Percentiles rank a stretch among this genome's conserved stretches.
Evolutionary conservation across 2,888 invertebrate species (phyloP).

Genomic region (Limnephilus auricula): DNA sequence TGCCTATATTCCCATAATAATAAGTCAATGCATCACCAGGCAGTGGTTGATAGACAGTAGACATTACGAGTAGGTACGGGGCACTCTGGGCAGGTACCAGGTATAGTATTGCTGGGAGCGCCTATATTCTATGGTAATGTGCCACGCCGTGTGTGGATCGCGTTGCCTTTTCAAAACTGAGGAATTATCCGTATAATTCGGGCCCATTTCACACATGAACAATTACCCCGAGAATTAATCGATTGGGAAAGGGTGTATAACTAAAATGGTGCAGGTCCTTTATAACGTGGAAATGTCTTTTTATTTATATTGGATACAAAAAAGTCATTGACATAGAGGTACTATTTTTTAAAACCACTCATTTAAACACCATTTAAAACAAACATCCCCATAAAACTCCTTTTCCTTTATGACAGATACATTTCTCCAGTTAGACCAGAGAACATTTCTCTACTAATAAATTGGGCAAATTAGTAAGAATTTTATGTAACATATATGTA

Average conservation of each 20-base stretch:
- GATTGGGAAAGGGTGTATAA: slow-evolving; percentile 31
- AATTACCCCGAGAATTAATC: slow-evolving; percentile 56
- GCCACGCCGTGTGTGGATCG: slow-evolving; percentile 10
- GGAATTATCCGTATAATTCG: slow-evolving; percentile 53
- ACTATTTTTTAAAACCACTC: too few species aligned
- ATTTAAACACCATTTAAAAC: too few species aligned
- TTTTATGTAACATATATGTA: too few species aligned
- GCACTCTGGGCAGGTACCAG: neutral
- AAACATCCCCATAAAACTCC: too few species aligned
- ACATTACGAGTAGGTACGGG: too few species aligned
- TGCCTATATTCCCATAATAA: neutral
- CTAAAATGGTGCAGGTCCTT: neutral
- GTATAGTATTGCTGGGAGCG: slow-evolving; percentile 27
- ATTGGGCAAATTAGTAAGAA: too few species aligned
- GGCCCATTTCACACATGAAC: slow-evolving; percentile 62
- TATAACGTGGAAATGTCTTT: too few species aligned
- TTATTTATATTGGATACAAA: too few species aligned
- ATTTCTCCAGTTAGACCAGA: too few species aligned
- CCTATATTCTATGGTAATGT: slow-evolving; percentile 61
- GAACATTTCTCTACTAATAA: too few species aligned
- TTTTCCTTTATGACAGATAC: too few species aligned
- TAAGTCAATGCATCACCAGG: neutral
- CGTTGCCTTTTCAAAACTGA: slow-evolving; percentile 58
- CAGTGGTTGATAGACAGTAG: neutral
- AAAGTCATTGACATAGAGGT: too few species aligned